Conservation (phyloP, 2,113 vertebrate species). For the Zapornia atra region DNA sequence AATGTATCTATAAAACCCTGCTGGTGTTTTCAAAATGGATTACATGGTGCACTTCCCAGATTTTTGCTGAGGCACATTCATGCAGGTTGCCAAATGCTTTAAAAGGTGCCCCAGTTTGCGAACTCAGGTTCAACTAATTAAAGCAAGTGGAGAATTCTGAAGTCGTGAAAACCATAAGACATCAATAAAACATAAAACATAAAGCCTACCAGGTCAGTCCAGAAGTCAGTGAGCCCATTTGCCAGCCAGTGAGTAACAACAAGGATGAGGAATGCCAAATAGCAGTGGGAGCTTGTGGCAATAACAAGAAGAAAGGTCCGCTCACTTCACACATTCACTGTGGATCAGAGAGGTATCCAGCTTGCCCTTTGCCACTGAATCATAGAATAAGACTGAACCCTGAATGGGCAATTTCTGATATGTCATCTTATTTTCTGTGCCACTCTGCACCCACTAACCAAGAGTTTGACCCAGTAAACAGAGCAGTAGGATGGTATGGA, state of each 20-base stretch:
- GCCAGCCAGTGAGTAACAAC: neutral
- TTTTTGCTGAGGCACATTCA: neutral
- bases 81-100: neutral
- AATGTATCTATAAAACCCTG: neutral
- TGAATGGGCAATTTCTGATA: neutral
- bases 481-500: neutral
- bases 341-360: neutral
- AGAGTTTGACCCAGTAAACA: neutral
- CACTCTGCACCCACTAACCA: neutral
- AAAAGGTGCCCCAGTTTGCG: slow-evolving; percentile 3
- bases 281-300: neutral
- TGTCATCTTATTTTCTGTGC: neutral
- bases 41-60: neutral
- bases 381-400: neutral
- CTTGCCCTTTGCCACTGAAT: neutral
- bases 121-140: slow-evolving; percentile 56
- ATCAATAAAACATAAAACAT: slow-evolving; percentile 54
- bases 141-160: slow-evolving; percentile 4
- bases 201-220: neutral
- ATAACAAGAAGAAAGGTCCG: neutral
- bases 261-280: neutral
- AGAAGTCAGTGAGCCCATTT: slow-evolving; percentile 35
- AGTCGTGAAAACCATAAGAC: neutral
- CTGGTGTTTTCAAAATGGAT: neutral
- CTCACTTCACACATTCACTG: neutral